These are phyloP conservation scores for Crotalus viridis DNA, from an alignment of 2,113 vertebrate genomes.

Conservation along the genomic window DNA sequence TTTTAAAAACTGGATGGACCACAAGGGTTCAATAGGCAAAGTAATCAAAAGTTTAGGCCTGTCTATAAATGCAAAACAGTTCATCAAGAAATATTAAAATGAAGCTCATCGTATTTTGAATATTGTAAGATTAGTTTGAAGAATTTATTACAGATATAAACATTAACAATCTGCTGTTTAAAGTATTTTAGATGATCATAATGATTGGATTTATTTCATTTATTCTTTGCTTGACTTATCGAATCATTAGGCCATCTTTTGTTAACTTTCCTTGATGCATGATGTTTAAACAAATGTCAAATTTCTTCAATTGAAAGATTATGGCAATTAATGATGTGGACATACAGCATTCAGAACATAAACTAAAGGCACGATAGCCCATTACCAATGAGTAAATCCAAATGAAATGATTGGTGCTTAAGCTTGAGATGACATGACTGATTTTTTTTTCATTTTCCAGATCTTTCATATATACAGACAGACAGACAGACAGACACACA, in stretches of 20 bases:
- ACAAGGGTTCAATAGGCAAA: neutral
- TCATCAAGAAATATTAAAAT: neutral
- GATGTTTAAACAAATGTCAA: neutral
- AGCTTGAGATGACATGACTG: neutral
- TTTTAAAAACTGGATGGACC: neutral
- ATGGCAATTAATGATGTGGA: neutral
- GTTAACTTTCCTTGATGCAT: neutral
- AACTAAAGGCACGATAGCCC: neutral
- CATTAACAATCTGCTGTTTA: neutral
- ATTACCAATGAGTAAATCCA: neutral
- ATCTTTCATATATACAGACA: neutral
- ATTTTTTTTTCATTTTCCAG: neutral
- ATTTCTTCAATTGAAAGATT: neutral
- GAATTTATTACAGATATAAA: neutral
- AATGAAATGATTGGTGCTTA: neutral
- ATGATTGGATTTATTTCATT: neutral
- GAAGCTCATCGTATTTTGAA: neutral
- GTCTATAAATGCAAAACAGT: neutral
- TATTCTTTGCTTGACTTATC: neutral
- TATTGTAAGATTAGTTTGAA: neutral
- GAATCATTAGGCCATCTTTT: neutral
- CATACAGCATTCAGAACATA: neutral
- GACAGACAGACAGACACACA: neutral
- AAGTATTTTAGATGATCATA: neutral
- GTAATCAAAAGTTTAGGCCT: neutral